Percentiles rank a stretch among this genome's conserved stretches.
These are phyloP conservation scores for Trididemnum nubilum DNA, from an alignment of 23 tunicate genomes.

Conservation along the genomic window DNA sequence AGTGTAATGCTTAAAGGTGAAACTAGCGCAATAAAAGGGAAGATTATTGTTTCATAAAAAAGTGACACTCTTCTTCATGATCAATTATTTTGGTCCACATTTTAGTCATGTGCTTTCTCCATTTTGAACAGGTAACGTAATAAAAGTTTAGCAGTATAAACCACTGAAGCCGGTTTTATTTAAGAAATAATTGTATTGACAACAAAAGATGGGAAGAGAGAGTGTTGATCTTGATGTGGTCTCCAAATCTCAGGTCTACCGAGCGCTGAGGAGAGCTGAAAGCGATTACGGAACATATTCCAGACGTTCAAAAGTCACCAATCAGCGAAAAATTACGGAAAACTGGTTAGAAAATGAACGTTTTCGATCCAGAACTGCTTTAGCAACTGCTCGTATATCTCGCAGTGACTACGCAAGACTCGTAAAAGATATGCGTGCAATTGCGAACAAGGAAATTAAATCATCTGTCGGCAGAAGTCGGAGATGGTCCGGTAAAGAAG, in stretches of 20 bases:
- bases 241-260: conserved; percentile 12
- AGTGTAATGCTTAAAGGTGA: too few species aligned
- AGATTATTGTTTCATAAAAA: too few species aligned
- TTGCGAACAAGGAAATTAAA: conserved; percentile 31
- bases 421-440: neutral
- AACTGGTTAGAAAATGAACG: neutral
- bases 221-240: neutral
- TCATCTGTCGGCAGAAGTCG: conserved; percentile 44
- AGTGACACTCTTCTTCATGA: too few species aligned
- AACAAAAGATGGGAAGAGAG: neutral
- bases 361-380: neutral
- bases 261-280: conserved; percentile 13
- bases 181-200: too few species aligned
- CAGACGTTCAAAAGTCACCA: neutral
- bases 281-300: neutral
- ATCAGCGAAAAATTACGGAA: neutral
- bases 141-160: too few species aligned
- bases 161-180: too few species aligned
- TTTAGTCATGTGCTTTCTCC: too few species aligned
- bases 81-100: too few species aligned
- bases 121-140: too few species aligned
- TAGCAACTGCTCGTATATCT: neutral
- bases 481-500: conserved; percentile 39
- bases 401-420: neutral
- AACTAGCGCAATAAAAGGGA: too few species aligned